Percentiles rank a stretch among this genome's conserved stretches.
Evolutionary conservation across 1,140 invertebrate species (phyloP).

Genomic region (Copidosoma floridanum): DNA sequence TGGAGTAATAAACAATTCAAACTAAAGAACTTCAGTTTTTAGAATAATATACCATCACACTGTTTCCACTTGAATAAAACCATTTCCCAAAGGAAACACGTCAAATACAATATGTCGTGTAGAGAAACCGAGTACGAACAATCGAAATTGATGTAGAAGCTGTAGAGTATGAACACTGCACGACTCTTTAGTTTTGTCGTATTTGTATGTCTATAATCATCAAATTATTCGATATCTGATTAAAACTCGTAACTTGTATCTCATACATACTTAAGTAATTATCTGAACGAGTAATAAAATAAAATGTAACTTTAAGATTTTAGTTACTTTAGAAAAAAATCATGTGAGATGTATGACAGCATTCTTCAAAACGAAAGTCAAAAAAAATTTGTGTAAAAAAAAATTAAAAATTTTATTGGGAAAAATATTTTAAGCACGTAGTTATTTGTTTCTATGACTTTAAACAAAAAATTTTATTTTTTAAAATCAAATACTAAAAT

Average conservation of each 20-base stretch:
- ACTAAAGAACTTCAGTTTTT: too few relatives aligned
- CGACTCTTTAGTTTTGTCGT: slow-evolving; percentile 52
- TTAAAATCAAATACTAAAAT: too few relatives aligned
- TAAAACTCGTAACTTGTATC: slow-evolving; percentile 53
- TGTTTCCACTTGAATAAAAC: slow-evolving; percentile 38
- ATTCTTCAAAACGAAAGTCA: too few relatives aligned
- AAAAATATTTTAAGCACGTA: slow-evolving; percentile 6
- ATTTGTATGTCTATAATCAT: slow-evolving; percentile 55
- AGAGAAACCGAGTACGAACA: slow-evolving; percentile 16
- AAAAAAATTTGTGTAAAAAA: too few relatives aligned
- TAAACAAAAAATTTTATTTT: too few relatives aligned
- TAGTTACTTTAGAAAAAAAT: slow-evolving; percentile 12
- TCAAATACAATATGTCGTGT: slow-evolving; percentile 3
- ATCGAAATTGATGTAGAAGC: slow-evolving; percentile 22
- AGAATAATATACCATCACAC: slow-evolving; percentile 37
- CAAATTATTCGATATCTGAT: slow-evolving; percentile 52
- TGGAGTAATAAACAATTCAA: too few relatives aligned
- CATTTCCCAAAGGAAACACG: slow-evolving; percentile 34
- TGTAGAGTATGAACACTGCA: slow-evolving; percentile 37
- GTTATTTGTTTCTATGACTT: background rate
- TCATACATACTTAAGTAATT: slow-evolving; percentile 48
- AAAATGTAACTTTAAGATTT: slow-evolving; percentile 38
- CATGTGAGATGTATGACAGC: background rate
- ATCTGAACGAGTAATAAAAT: slow-evolving; percentile 47
- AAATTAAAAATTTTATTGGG: too few relatives aligned